These are phyloP conservation scores for Drosophila pectinifera DNA, from an alignment of 1,140 invertebrate genomes.

Conservation along the genomic window DNA sequence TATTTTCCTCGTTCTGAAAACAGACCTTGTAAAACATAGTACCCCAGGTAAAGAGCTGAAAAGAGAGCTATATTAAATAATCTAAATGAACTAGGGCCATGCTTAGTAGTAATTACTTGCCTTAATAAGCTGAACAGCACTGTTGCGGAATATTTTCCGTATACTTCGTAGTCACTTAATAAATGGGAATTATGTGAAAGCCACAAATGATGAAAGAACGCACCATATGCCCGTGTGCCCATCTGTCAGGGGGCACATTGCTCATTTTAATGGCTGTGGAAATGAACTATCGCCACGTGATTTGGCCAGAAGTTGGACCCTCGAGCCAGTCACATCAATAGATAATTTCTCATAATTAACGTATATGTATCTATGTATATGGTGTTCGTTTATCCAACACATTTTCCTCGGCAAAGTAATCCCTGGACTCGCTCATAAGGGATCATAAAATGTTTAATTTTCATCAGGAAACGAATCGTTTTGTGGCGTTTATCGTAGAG, in stretches of 20 bases:
- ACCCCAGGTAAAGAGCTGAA: background rate
- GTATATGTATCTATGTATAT: slow-evolving; percentile 12
- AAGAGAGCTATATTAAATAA: no score
- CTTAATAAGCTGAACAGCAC: background rate
- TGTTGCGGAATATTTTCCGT: background rate
- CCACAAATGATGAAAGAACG: slow-evolving; percentile 54
- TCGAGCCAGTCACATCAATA: slow-evolving; percentile 64
- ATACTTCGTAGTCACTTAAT: slow-evolving; percentile 38
- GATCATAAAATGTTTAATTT: slow-evolving; percentile 33
- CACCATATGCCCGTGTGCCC: slow-evolving; percentile 34
- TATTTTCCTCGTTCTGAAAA: no score
- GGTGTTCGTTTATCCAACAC: slow-evolving; percentile 16
- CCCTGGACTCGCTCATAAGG: slow-evolving; percentile 17
- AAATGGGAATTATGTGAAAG: slow-evolving; percentile 55
- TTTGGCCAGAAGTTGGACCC: slow-evolving; percentile 36
- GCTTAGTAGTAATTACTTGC: background rate
- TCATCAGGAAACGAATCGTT: slow-evolving; percentile 22
- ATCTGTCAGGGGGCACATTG: slow-evolving; percentile 50
- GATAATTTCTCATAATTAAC: slow-evolving; percentile 76
- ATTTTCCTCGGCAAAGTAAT: slow-evolving; percentile 19
- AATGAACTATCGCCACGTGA: slow-evolving; percentile 75
- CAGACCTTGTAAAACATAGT: background rate
- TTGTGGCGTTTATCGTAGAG: slow-evolving; percentile 15
- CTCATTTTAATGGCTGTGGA: slow-evolving; percentile 69
- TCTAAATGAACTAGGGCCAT: no score